phyloP scores from a whole-genome alignment of 2,888 invertebrate genomes.

The Lacanobia oleracea region DNA sequence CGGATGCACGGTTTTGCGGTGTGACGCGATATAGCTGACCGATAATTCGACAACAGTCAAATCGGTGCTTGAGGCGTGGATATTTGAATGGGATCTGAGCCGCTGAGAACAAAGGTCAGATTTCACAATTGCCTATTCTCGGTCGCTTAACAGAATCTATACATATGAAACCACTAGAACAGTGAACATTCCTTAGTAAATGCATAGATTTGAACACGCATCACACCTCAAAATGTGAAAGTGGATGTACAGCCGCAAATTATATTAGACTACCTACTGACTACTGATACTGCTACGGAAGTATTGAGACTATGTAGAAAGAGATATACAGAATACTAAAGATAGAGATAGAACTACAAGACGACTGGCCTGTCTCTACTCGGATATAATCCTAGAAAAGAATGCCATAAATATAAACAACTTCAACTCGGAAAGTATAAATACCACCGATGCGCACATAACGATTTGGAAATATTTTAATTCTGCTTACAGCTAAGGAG shows the following conservation, averaged over 20 bases:
- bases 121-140: neutral
- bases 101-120: neutral
- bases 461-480: too few relatives aligned
- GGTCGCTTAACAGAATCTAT: slow-evolving; percentile 12
- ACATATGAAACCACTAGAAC: neutral
- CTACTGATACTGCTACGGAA: slow-evolving; percentile 2
- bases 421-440: too few relatives aligned
- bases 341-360: neutral
- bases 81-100: neutral
- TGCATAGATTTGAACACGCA: neutral
- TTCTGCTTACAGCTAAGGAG: too few relatives aligned
- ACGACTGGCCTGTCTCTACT: neutral
- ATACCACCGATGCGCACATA: too few relatives aligned
- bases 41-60: neutral
- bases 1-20: slow-evolving; percentile 6
- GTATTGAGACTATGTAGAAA: neutral
- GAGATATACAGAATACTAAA: slow-evolving; percentile 1
- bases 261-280: neutral
- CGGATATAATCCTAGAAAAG: too few relatives aligned
- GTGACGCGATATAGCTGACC: slow-evolving; percentile 2
- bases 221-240: slow-evolving; percentile 26
- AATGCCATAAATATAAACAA: too few relatives aligned
- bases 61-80: neutral
- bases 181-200: neutral
- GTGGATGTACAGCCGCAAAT: neutral